Percentiles rank a stretch among this genome's conserved stretches.
phyloP scores from a whole-genome alignment of 2,888 invertebrate species.

The Baccha elongata region DNA sequence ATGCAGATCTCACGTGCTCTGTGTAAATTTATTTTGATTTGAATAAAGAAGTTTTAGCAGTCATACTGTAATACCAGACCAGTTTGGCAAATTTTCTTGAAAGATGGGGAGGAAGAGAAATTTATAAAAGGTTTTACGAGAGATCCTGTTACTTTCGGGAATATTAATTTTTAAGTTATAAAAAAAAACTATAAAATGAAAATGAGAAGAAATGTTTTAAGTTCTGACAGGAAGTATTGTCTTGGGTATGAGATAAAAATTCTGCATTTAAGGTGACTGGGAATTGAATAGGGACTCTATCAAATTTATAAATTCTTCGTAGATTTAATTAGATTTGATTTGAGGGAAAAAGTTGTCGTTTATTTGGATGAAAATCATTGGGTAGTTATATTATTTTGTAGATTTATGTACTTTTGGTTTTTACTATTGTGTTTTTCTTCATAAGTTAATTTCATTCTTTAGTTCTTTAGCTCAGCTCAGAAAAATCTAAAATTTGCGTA shows the following conservation, averaged over 20 bases:
- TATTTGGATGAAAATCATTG: too few relatives aligned
- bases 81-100: conserved; percentile 4
- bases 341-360: too few relatives aligned
- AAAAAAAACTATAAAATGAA: neutral
- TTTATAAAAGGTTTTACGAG: conserved; percentile 31
- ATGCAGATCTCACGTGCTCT: conserved; percentile 41
- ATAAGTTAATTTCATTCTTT: too few relatives aligned
- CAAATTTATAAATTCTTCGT: neutral
- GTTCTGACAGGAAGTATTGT: conserved; percentile 23
- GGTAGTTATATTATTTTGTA: too few relatives aligned
- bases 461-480: too few relatives aligned
- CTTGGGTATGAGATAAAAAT: conserved; percentile 43
- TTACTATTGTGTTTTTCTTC: too few relatives aligned
- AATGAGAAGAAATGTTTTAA: neutral
- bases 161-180: conserved; percentile 26
- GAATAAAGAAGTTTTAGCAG: conserved; percentile 42
- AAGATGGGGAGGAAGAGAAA: neutral
- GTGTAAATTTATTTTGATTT: conserved; percentile 68
- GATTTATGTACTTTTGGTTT: too few relatives aligned
- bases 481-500: too few relatives aligned
- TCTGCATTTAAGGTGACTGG: conserved; percentile 3
- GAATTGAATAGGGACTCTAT: neutral
- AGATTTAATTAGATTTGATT: neutral
- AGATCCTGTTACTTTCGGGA: conserved; percentile 50
- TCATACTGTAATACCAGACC: conserved; percentile 27